phyloP scores from a whole-genome alignment of 2,888 invertebrate species.

The Nemotelus pantherinus region DNA sequence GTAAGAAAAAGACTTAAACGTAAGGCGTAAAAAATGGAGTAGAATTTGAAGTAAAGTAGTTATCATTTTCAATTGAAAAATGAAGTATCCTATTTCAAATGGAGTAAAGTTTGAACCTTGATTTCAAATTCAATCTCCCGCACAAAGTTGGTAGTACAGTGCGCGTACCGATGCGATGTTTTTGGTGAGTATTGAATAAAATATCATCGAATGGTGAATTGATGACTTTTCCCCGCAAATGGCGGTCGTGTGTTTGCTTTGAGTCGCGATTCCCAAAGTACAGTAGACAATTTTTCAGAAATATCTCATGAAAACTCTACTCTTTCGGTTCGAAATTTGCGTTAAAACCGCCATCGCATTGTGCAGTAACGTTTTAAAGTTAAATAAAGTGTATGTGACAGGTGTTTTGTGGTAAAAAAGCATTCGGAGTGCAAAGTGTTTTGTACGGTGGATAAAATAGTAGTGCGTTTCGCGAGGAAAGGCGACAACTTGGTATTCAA shows the following conservation, averaged over 20 bases:
- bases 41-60: too few relatives aligned
- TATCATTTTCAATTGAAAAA: too few relatives aligned
- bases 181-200: neutral
- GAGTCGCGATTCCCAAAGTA: conserved; percentile 27
- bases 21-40: too few relatives aligned
- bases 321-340: neutral
- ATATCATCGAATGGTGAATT: conserved; percentile 17
- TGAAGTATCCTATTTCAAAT: too few relatives aligned
- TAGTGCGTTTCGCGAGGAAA: conserved; percentile 33
- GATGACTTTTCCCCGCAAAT: conserved; percentile 48
- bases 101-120: too few relatives aligned
- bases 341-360: neutral
- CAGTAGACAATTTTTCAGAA: conserved; percentile 32
- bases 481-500: conserved; percentile 16
- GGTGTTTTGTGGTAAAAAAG: neutral
- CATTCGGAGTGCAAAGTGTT: conserved; percentile 23
- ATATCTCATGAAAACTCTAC: conserved; percentile 29
- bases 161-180: neutral
- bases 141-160: conserved; percentile 25
- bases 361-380: neutral
- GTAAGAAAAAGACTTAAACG: too few relatives aligned
- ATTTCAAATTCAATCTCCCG: too few relatives aligned
- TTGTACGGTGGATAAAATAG: conserved; percentile 23
- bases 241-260: conserved; percentile 50
- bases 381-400: neutral